phyloP scores from a whole-genome alignment of 2,113 vertebrate species.

The Macroglossus sobrinus region DNA sequence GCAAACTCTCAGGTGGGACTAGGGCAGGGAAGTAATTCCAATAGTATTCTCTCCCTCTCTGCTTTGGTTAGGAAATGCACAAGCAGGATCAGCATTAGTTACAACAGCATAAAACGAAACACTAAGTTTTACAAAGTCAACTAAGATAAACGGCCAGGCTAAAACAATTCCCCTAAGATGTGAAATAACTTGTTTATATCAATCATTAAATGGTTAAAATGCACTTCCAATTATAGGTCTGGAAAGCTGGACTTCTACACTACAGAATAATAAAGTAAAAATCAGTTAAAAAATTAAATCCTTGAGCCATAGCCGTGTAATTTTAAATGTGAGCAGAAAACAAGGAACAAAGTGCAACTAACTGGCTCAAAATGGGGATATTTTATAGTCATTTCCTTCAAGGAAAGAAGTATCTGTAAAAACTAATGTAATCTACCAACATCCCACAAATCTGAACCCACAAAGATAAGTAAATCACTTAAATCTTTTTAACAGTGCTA shows the following conservation, averaged over 20 bases:
- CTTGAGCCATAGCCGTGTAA: neutral
- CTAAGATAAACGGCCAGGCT: neutral
- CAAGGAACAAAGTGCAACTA: neutral
- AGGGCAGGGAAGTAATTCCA: neutral
- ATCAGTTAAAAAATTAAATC: constrained; percentile 1
- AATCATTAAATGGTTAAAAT: constrained; percentile 20
- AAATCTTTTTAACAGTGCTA: constrained; percentile 1
- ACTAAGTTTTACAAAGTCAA: constrained; percentile 29
- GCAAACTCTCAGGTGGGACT: neutral
- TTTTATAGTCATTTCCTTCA: constrained; percentile 16
- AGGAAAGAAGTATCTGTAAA: constrained; percentile 2
- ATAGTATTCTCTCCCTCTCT: neutral
- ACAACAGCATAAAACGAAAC: neutral
- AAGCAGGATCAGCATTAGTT: neutral
- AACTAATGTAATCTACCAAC: neutral
- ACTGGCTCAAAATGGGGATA: neutral
- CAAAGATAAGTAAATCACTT: constrained; percentile 34
- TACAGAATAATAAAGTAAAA: neutral
- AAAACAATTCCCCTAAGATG: neutral
- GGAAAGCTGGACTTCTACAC: constrained; percentile 24
- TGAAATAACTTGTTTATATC: constrained; percentile 23
- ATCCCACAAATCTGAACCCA: neutral
- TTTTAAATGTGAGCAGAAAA: constrained; percentile 7
- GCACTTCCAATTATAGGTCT: neutral
- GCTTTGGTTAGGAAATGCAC: neutral